Base-by-base conservation (phyloP, 1,140 invertebrate genomes). In the Zelostemma sp. region DNA sequence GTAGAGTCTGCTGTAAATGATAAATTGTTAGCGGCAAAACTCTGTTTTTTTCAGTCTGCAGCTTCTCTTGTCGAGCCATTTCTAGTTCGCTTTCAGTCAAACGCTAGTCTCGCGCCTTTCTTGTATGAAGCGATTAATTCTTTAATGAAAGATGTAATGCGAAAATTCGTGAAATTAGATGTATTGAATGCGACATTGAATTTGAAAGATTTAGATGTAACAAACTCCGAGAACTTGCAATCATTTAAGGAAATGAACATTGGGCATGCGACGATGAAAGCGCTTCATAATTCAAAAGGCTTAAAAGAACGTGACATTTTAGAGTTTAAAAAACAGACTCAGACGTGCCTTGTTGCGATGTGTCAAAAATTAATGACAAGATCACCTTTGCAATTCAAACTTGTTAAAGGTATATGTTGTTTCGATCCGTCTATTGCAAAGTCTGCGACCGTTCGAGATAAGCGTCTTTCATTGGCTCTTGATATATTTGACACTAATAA, bases 71-170 rank as follows among this genome's bases (percentile, higher is more conserved):
- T 76, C 21, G 57, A 72, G 61, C 61, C 54, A 12, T 76, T 75
- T 71, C 48, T 78, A 17, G 45, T 12, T 3, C 55, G 69, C n/a
- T 78, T 73, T 51, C 67, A 78, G 50, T 63, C 46, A 15, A 55
- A 75, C 46, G 18, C 21, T 4, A 71, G 70, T 16, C 31, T 72
- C 25, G 61, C 67, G 43, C 74, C 72, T 18, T 74, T 78, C 51
- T 62, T 72, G 15, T 67, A 69, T 25, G 18, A 38, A 3, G 43
- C 50, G 18, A 25, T 64, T 15, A 12, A 6, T 28, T 11, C 35
- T 28, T 6, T 56, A 33, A n/a, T 64, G 11, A 33, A 14, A 25
- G 21, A 25, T 4, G 3, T 25, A 25, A 25, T 25, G 21, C 3
- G 8, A 25, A 25, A 25, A 25, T 25, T 25, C 8, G 21, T 25